phyloP scores from a whole-genome alignment of 2,888 invertebrate genomes.

The Cerceris ruficornis region DNA sequence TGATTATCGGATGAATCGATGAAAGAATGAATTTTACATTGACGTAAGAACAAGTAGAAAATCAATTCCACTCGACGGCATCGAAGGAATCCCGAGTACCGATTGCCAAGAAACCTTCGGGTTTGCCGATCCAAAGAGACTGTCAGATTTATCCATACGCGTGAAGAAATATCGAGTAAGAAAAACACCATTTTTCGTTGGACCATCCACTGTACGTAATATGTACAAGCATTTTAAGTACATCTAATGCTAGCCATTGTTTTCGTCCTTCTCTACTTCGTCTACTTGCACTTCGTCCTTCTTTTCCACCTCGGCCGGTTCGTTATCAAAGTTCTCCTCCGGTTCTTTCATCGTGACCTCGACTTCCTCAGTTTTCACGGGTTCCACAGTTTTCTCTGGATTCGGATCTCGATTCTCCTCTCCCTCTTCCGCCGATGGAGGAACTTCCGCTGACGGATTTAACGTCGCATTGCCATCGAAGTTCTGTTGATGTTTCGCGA shows the following conservation, averaged over 20 bases:
- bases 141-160: slow-evolving; percentile 47
- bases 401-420: slow-evolving; percentile 78
- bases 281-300: slow-evolving; percentile 55
- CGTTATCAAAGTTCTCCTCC: slow-evolving; percentile 42
- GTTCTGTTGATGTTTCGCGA: slow-evolving; percentile 72
- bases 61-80: slow-evolving; percentile 30
- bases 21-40: slow-evolving; percentile 34
- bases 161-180: slow-evolving; percentile 42
- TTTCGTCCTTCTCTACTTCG: slow-evolving; percentile 69
- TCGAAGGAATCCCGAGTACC: not conserved
- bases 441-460: slow-evolving; percentile 54
- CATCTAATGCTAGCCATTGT: slow-evolving; percentile 74
- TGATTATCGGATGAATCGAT: slow-evolving; percentile 1
- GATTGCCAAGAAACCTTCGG: slow-evolving; percentile 1
- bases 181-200: slow-evolving; percentile 50
- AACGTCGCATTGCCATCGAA: slow-evolving; percentile 64
- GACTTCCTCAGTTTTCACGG: slow-evolving; percentile 15
- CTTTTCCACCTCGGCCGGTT: slow-evolving; percentile 47
- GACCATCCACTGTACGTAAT: slow-evolving; percentile 60
- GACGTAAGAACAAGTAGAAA: slow-evolving; percentile 43
- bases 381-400: slow-evolving; percentile 33
- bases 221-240: slow-evolving; percentile 56
- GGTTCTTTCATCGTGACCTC: slow-evolving; percentile 40
- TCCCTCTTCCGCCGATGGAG: slow-evolving; percentile 68
- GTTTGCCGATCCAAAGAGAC: slow-evolving; percentile 19